Percentiles rank a stretch among this genome's conserved stretches.
These are phyloP conservation scores for Hyles euphorbiae DNA, from an alignment of 1,140 invertebrate genomes.

Conservation along the genomic window DNA sequence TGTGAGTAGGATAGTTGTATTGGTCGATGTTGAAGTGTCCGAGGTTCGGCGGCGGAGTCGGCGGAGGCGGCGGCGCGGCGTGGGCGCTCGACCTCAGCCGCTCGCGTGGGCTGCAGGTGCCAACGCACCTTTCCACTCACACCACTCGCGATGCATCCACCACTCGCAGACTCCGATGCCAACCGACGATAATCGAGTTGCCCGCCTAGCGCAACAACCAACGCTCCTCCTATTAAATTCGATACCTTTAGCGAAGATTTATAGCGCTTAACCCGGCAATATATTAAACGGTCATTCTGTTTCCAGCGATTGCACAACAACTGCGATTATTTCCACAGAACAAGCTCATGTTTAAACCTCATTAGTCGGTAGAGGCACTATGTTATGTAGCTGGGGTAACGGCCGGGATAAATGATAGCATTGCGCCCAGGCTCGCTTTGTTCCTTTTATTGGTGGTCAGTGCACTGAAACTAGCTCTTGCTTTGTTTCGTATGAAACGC, in stretches of 20 bases:
- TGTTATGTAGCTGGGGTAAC: too few species aligned
- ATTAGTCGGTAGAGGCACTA: too few species aligned
- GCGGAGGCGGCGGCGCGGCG: constrained; percentile 37
- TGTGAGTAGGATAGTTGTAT: not conserved
- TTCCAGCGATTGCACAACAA: too few species aligned
- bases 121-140: constrained; percentile 58
- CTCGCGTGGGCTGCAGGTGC: constrained; percentile 60
- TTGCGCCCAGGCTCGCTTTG: too few species aligned
- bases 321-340: too few species aligned
- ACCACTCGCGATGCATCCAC: constrained; percentile 12
- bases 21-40: not conserved
- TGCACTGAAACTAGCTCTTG: too few species aligned
- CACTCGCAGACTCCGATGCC: constrained; percentile 20
- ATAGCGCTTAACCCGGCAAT: not conserved
- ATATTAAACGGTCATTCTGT: not conserved
- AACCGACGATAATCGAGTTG: constrained; percentile 18
- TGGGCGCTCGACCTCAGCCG: constrained; percentile 46
- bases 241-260: too few species aligned
- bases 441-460: too few species aligned
- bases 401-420: too few species aligned
- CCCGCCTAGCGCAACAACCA: constrained; percentile 10
- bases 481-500: too few species aligned
- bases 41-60: constrained; percentile 29
- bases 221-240: not conserved
- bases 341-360: too few species aligned